phyloP scores from a whole-genome alignment of 2,888 invertebrate genomes.

The Cephus nigrinus region DNA sequence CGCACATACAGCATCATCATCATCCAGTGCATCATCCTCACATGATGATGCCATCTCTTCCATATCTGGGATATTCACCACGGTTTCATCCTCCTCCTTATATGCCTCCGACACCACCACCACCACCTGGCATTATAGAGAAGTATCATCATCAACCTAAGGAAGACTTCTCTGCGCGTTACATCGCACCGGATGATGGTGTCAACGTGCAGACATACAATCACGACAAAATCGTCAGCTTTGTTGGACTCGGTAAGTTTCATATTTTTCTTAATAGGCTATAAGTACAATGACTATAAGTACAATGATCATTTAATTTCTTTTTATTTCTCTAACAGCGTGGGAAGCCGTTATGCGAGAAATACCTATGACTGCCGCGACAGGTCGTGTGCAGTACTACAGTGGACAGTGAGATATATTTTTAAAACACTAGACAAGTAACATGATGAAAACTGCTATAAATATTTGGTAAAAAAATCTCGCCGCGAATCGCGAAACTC shows the following conservation, averaged over 20 bases:
- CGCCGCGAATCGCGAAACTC: background rate
- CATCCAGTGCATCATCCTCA: constrained; percentile 37
- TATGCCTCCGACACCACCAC: constrained; percentile 37
- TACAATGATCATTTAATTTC: constrained; percentile 18
- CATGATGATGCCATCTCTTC: constrained; percentile 50
- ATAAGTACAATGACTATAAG: background rate
- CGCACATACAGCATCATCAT: constrained; percentile 10
- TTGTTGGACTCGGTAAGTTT: constrained; percentile 73
- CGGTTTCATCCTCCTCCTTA: constrained; percentile 47
- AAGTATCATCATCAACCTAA: constrained; percentile 58
- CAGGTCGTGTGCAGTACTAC: constrained; percentile 72
- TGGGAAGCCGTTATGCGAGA: constrained; percentile 77
- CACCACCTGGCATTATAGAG: constrained; percentile 46
- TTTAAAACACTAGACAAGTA: constrained; percentile 18
- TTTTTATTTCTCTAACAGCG: constrained; percentile 69
- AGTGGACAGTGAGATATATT: constrained; percentile 67
- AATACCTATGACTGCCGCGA: constrained; percentile 61
- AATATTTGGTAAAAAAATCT: background rate
- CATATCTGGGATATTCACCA: constrained; percentile 49
- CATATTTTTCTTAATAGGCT: background rate
- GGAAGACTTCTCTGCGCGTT: constrained; percentile 67
- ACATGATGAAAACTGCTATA: constrained; percentile 14
- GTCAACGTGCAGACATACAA: constrained; percentile 67
- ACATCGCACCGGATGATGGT: constrained; percentile 64
- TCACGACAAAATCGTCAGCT: constrained; percentile 74